Conservation (phyloP, 1,140 invertebrate genomes). For the Drosophila sp. region DNA sequence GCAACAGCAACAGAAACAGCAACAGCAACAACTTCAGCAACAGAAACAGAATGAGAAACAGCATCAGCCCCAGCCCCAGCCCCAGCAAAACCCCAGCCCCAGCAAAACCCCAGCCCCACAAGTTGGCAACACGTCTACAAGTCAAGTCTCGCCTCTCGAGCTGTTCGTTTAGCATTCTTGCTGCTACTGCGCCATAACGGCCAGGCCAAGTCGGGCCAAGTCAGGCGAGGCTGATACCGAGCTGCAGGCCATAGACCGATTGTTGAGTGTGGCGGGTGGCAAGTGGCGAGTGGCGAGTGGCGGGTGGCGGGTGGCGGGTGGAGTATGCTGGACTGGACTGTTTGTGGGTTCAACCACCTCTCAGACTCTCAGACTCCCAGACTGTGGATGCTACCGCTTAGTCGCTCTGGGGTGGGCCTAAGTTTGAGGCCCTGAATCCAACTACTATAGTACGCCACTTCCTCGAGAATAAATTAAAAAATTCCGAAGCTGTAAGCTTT, state of each 20-base stretch:
- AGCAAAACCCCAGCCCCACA: too few species aligned
- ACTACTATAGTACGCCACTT: slow-evolving; percentile 23
- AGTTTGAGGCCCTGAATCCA: neutral
- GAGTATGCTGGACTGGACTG: neutral
- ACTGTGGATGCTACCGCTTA: neutral
- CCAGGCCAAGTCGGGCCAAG: neutral
- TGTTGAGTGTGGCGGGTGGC: too few species aligned
- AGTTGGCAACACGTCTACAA: too few species aligned
- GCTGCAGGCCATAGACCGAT: neutral
- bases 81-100: neutral
- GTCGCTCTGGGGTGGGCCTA: slow-evolving; percentile 20
- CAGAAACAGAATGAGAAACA: slow-evolving; percentile 36
- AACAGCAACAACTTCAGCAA: slow-evolving; percentile 19
- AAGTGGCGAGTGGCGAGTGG: too few species aligned
- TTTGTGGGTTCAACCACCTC: slow-evolving; percentile 55
- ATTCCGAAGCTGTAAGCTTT: slow-evolving; percentile 42
- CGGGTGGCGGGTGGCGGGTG: slow-evolving; percentile 1
- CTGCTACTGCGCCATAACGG: slow-evolving; percentile 67
- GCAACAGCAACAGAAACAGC: slow-evolving; percentile 29
- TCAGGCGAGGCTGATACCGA: slow-evolving; percentile 4
- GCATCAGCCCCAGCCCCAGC: slow-evolving; percentile 4
- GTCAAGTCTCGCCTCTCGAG: slow-evolving; percentile 51
- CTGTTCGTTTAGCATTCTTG: slow-evolving; percentile 73
- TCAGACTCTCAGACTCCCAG: slow-evolving; percentile 9
- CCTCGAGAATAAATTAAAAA: slow-evolving; percentile 63